These are phyloP conservation scores for Stomorhina lunata DNA, from an alignment of 2,888 invertebrate species.

Conservation along the genomic window DNA sequence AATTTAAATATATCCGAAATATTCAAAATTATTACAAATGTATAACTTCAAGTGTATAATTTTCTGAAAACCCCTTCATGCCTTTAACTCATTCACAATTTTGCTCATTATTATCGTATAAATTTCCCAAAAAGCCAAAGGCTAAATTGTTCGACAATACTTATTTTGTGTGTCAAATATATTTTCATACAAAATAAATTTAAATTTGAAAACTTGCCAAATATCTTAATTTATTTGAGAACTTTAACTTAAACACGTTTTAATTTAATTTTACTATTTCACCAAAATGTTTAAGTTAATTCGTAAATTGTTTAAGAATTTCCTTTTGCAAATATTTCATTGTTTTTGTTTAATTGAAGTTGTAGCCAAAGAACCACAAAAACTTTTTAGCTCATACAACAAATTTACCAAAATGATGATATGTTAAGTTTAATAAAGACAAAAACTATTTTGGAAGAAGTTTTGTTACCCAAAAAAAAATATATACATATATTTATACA, in stretches of 20 bases:
- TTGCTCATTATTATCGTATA: slow-evolving; percentile 7
- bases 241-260: neutral
- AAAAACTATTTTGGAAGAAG: slow-evolving; percentile 52
- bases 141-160: slow-evolving; percentile 4
- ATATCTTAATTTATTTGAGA: slow-evolving; percentile 29
- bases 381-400: neutral
- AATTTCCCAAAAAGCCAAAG: slow-evolving; percentile 30
- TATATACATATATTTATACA: no score
- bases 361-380: slow-evolving; percentile 35
- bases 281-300: neutral
- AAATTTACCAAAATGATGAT: neutral
- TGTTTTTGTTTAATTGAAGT: slow-evolving; percentile 32
- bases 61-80: neutral
- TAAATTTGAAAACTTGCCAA: slow-evolving; percentile 9
- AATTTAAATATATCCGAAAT: no score
- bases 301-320: neutral
- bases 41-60: slow-evolving; percentile 16
- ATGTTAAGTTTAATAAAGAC: slow-evolving; percentile 44
- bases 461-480: no score
- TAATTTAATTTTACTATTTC: neutral
- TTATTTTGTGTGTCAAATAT: neutral
- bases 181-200: neutral
- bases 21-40: neutral
- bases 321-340: slow-evolving; percentile 5
- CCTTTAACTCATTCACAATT: neutral